Evolutionary conservation across 2,113 vertebrate species (phyloP).

Genomic region (Phyllopteryx taeniolatus): DNA sequence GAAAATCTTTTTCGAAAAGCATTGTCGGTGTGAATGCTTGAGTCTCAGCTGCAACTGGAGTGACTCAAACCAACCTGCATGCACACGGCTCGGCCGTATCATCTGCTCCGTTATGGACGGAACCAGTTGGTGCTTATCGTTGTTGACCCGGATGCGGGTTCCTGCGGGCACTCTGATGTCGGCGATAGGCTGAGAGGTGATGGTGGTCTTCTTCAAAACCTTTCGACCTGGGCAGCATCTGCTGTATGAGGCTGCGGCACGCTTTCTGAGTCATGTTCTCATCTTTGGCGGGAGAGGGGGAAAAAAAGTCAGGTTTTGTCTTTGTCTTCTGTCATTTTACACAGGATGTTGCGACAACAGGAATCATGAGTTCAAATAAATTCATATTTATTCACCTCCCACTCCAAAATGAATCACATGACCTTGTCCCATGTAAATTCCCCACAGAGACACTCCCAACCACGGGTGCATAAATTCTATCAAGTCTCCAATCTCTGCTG

Average conservation of each 20-base stretch:
- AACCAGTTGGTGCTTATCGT: slow-evolving; percentile 33
- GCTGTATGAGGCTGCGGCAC: slow-evolving; percentile 31
- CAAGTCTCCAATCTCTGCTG: slow-evolving; percentile 32
- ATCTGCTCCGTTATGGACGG: slow-evolving; percentile 21
- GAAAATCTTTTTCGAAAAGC: too few species aligned
- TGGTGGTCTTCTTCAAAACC: slow-evolving; percentile 31
- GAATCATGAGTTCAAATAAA: not conserved
- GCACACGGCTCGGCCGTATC: slow-evolving; percentile 18
- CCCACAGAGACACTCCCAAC: slow-evolving; percentile 40
- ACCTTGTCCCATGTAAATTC: slow-evolving; percentile 34
- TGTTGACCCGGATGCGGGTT: slow-evolving; percentile 47
- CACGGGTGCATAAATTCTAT: slow-evolving; percentile 29
- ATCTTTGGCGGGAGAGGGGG: slow-evolving; percentile 14
- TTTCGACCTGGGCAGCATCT: slow-evolving; percentile 26
- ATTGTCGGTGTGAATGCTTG: not conserved
- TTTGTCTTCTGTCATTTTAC: not conserved
- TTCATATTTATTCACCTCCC: slow-evolving; percentile 9
- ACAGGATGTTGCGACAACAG: not conserved
- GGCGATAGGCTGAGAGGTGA: slow-evolving; percentile 1
- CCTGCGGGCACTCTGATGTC: slow-evolving; percentile 38
- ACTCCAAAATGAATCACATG: slow-evolving; percentile 44
- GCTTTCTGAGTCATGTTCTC: slow-evolving; percentile 46
- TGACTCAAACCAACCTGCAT: slow-evolving; percentile 28
- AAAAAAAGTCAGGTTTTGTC: not conserved
- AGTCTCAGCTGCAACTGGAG: not conserved